phyloP scores from a whole-genome alignment of 2,113 vertebrate species.

The Halcyon senegalensis region DNA sequence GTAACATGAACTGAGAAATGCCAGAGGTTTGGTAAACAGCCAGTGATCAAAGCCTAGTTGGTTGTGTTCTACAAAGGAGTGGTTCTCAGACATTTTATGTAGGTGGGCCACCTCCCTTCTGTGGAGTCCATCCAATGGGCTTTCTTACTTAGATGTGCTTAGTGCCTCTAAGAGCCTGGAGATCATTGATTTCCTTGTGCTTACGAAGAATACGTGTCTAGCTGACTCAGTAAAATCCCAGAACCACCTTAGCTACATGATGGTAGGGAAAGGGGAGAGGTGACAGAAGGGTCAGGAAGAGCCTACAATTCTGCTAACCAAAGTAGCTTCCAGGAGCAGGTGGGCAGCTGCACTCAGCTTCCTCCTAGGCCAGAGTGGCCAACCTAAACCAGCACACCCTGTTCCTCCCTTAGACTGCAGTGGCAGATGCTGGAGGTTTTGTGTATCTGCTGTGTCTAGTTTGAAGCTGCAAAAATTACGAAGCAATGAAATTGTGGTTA shows the following conservation, averaged over 20 bases:
- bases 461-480: not conserved
- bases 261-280: not conserved
- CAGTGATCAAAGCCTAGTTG: not conserved
- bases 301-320: not conserved
- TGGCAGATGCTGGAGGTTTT: not conserved
- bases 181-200: not conserved
- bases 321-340: accelerated
- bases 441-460: not conserved
- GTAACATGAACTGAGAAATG: not conserved
- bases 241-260: not conserved
- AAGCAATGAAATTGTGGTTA: not conserved
- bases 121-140: not conserved
- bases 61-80: not conserved
- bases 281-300: not conserved
- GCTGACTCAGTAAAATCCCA: not conserved
- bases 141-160: not conserved
- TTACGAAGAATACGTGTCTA: not conserved
- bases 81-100: not conserved
- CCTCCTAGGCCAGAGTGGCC: not conserved
- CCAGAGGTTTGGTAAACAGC: not conserved
- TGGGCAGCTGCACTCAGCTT: not conserved
- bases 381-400: not conserved
- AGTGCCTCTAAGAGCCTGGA: not conserved
- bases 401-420: not conserved
- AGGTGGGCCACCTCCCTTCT: not conserved